Evolutionary conservation across 2,888 invertebrate genomes (phyloP), one percentile per base, ranked within the genome.

Genomic region (Lasius fuliginosus): DNA sequence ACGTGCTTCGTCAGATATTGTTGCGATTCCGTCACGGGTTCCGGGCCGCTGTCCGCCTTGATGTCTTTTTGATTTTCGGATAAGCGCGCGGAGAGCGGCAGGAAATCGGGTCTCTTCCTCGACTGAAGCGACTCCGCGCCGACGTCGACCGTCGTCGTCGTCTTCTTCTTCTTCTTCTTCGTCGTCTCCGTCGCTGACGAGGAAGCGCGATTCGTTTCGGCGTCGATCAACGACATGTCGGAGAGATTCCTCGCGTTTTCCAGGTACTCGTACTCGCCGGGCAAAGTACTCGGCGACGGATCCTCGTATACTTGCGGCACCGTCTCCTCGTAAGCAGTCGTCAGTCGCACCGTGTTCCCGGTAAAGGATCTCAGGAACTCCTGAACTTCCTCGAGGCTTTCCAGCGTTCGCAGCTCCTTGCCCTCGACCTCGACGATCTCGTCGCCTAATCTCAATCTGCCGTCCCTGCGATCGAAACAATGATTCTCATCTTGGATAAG

Each of bases 391-490:
- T 94, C 94, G 53, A 94, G 90, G 36, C 89, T 94, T 73, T 92
- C 93, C 81, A 98, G 95, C 1, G 97, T 98, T 86, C 97, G 96
- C 84, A 99, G 95, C 87, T 98, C 97, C 92, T 96, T 97, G 12
- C 98, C 98, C 94, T 98, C 98, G 46, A 98, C 97, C 95, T 98
- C 98, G 15, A 98, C 97, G 87, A 99, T 97, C 96, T 98, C 98
- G 95, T 99, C 99, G 18, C 98, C 98, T 84, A 98, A 96, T 91
- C 97, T 96, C 86, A 99, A 96, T 91, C 98, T 96, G 30, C 98
- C 98, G 94, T 98, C 98, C 95, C 98, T 97, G 93, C 82, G 95
- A 93, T 75, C n/a, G 30, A 69, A n/a, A 30, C 0, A 40, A 74
- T 42, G 42, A 62, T 40, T 23, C 5, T 69, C 36, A 27, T 11